These are phyloP conservation scores for Microtus montanus DNA, from an alignment of 2,113 vertebrate genomes.

Conservation along the genomic window DNA sequence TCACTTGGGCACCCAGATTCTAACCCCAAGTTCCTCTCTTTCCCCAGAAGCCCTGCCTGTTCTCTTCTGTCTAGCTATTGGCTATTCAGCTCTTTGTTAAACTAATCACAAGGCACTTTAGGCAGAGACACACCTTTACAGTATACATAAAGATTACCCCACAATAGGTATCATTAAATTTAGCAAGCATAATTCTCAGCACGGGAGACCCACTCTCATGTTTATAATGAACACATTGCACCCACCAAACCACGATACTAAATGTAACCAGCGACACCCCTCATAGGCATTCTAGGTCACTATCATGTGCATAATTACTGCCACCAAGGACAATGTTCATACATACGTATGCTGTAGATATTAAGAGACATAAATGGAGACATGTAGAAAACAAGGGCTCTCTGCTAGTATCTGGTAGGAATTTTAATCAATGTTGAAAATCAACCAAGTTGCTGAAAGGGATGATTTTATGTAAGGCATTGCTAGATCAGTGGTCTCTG, in stretches of 20 bases:
- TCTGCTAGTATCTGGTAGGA: not conserved
- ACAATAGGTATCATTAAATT: not conserved
- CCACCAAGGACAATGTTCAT: not conserved
- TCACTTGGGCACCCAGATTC: not conserved
- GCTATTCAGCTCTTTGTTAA: not conserved
- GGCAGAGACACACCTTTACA: not conserved
- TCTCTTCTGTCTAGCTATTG: not conserved
- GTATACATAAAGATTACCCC: not conserved
- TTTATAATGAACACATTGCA: not conserved
- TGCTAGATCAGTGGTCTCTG: not conserved
- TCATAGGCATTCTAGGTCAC: not conserved
- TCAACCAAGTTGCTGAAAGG: constrained; percentile 2
- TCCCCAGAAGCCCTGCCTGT: not conserved
- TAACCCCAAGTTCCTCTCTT: not conserved
- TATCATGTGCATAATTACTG: not conserved
- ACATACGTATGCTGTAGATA: not conserved
- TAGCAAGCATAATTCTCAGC: not conserved
- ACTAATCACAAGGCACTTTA: not conserved
- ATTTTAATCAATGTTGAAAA: not conserved
- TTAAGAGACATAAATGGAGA: not conserved
- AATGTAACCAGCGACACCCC: constrained; percentile 5
- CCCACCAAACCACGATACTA: not conserved
- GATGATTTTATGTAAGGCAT: not conserved
- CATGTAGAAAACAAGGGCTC: not conserved
- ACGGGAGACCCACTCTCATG: not conserved